Base-by-base conservation (phyloP, 2,113 vertebrate genomes). In the Malurus melanocephalus region DNA sequence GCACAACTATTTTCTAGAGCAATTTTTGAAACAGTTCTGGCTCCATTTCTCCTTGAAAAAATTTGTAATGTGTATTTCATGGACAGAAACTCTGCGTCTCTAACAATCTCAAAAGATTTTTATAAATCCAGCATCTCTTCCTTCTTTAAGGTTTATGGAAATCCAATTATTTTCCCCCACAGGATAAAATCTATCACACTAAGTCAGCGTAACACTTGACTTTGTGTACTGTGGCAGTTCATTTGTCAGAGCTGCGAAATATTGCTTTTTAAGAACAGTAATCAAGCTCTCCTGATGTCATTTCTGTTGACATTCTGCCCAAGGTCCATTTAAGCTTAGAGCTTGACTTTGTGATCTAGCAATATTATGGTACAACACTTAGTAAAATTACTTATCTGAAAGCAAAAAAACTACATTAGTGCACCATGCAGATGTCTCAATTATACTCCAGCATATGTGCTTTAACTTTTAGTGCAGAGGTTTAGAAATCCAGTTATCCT, bases 401-500 rank as follows among this genome's bases (percentile, higher is more conserved):
- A 87, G 66, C 66, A 88, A 77, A 86, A 66, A 80, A 67, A 60
- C 2, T 3, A 48, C 76, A 57, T 86, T 92, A 87, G 67, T 1
- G 2, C 48, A 73, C 28, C 22, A 38, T 56, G 72, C 67, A 95
- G 82, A 48, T 85, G 53, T 83, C 76, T 92, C 82, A 83, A 10
- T 91, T 89, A 88, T 35, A 65, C 16, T 49, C 26, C 26, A 49
- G 32, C 35, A 69, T 76, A 73, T 61, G 61, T 77, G 16, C 32
- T 89, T 80, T 83, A 92, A 88, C 61, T 92, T 92, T 48, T 78
- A 81, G 72, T 89, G 69, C 65, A 75, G 73, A 28, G 67, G 26
- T 72, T 93, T 88, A 83, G 43, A 86, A 93, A 92, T 68, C 27
- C 59, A 66, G 42, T 94, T 88, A 88, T 78, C 73, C 23, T 84